Base-by-base conservation (phyloP, 2,888 invertebrate species). In the Noctua janthe region DNA sequence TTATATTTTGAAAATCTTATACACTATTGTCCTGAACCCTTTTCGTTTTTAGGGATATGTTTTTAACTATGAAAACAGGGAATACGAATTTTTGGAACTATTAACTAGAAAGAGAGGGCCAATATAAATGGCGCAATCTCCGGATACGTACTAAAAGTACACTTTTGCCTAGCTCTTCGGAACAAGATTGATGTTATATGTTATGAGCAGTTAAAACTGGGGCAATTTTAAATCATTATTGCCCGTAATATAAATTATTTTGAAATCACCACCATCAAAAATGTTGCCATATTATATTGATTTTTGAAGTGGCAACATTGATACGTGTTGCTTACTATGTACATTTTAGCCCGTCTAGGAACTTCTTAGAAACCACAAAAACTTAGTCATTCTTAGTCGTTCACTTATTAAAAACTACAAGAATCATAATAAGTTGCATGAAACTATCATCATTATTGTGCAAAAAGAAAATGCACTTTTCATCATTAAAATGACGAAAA, bases 1-100 rank as follows among this genome's bases (percentile, higher is more conserved):
- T 90, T 88, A 84, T 84, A 83, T 84, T 87, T 89, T 83, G 86
- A 86, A 88, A 91, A 89, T 86, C 87, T 89, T 90, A 89, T 75
- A 83, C 64, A 76, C 89, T 88, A 91, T 87, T 82, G 80, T 85
- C 81, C 73, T 64, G 72, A 76, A 74, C 59, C 73, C 59, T 78
- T 7, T 88, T 70, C 10, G 11, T 47, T 78, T 74, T 29, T 35
- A 69, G 72, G 74, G 23, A 54, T 69, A 43, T 67, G 62, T 64
- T 70, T 43, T 67, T 71, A 59, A 66, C 69, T 74, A 59, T 69
- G 59, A 79, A 64, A 74, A 77, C 1, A 35, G 35, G 51, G 51
- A 79, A 75, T 72, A 74, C 71, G 62, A 76, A 56, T 43, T 83
- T 80, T 64, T 20, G n/a, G n/a, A 43, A 20, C 51, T 29, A 23